These are phyloP conservation scores for Heterotilapia buettikoferi DNA, from an alignment of 2,113 vertebrate species.

Conservation along the genomic window DNA sequence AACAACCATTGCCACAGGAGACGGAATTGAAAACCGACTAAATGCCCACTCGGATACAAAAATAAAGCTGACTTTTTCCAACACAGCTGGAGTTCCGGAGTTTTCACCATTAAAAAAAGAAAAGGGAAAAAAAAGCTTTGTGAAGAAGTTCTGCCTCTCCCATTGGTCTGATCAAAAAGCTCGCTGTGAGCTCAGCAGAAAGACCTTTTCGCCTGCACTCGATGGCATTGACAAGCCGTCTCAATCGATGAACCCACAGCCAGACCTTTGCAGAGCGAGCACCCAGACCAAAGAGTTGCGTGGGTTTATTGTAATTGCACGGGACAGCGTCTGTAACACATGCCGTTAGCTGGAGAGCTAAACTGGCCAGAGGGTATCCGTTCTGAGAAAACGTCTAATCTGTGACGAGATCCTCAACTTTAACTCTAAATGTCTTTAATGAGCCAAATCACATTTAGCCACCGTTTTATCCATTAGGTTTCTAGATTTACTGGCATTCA, in stretches of 20 bases:
- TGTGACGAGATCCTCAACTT: background rate
- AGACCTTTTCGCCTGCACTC: conserved; percentile 37
- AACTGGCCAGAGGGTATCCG: background rate
- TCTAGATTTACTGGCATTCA: background rate
- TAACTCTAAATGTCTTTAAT: background rate
- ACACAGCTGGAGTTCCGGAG: background rate
- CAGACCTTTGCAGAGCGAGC: conserved; percentile 44
- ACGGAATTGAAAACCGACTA: background rate
- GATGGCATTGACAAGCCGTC: conserved; percentile 46
- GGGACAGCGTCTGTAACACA: conserved; percentile 49
- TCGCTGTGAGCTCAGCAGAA: conserved; percentile 33
- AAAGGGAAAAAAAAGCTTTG: background rate
- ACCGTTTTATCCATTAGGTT: background rate
- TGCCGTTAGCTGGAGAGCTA: conserved; percentile 9
- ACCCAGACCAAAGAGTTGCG: conserved; percentile 23
- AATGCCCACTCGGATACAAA: background rate
- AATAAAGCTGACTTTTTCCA: background rate
- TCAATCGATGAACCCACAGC: conserved; percentile 35
- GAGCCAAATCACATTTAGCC: background rate
- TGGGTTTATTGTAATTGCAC: conserved; percentile 61
- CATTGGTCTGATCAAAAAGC: background rate
- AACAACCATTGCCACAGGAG: background rate
- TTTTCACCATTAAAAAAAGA: background rate
- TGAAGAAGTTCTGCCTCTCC: background rate
- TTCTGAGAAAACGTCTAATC: conserved; percentile 14